Conservation (phyloP, 2,113 vertebrate species). For the Guaruba guarouba region DNA sequence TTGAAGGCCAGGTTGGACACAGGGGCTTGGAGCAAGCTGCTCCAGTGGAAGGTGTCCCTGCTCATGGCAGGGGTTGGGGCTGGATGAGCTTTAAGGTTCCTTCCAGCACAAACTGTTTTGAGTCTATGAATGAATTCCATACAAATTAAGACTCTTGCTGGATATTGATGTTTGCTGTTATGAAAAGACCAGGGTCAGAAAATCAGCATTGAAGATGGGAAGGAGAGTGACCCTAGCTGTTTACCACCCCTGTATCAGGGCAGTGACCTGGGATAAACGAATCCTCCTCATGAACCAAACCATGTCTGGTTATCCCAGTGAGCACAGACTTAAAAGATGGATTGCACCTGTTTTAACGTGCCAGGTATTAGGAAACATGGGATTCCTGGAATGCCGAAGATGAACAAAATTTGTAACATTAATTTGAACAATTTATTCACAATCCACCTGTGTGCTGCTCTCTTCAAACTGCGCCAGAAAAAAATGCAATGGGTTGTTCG, state of each 20-base stretch:
- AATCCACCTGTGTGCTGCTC: not conserved
- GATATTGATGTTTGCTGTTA: not conserved
- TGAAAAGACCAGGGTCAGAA: not conserved
- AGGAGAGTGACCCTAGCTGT: rapidly evolving
- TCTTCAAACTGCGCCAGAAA: not conserved
- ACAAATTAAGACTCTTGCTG: not conserved
- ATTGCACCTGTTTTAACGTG: too few species aligned
- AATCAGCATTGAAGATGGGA: not conserved
- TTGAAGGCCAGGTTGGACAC: too few species aligned
- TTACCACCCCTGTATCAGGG: too few species aligned
- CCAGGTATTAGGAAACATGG: not conserved
- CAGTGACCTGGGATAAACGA: not conserved
- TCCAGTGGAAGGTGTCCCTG: not conserved
- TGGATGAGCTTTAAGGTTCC: not conserved
- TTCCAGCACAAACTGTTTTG: not conserved
- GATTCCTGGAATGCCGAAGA: not conserved
- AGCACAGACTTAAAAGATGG: not conserved
- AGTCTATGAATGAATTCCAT: not conserved
- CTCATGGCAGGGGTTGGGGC: rapidly evolving
- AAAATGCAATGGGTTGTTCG: not conserved
- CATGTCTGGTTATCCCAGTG: not conserved
- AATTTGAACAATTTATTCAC: not conserved
- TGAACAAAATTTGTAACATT: not conserved
- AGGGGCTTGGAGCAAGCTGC: not conserved
- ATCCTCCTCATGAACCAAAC: not conserved